Percentiles rank a stretch among this genome's conserved stretches.
phyloP scores from a whole-genome alignment of 2,888 invertebrate genomes.

The Troides aeacus region DNA sequence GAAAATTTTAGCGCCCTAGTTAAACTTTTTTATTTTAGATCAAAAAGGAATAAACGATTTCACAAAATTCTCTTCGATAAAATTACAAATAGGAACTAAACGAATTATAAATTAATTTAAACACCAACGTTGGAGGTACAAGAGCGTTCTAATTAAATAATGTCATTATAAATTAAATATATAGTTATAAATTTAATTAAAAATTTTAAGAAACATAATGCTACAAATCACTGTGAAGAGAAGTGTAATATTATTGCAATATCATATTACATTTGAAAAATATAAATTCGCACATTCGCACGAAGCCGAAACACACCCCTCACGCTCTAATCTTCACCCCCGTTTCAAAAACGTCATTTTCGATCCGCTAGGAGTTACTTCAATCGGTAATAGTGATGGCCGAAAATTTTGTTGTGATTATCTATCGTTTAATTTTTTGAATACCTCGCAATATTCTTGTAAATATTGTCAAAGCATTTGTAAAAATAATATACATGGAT shows the following conservation, averaged over 20 bases:
- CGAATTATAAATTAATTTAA: constrained; percentile 56
- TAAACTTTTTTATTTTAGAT: too few species aligned
- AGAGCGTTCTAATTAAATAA: constrained; percentile 33
- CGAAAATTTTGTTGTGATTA: too few species aligned
- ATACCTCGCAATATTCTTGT: too few species aligned
- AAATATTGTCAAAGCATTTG: too few species aligned
- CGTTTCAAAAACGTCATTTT: constrained; percentile 67
- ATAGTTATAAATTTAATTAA: constrained; percentile 8
- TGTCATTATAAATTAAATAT: constrained; percentile 7
- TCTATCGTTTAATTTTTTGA: too few species aligned
- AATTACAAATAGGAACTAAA: constrained; percentile 45
- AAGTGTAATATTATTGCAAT: constrained; percentile 37
- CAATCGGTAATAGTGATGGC: background rate
- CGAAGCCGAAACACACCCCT: constrained; percentile 51
- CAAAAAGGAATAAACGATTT: too few species aligned
- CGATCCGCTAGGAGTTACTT: constrained; percentile 34
- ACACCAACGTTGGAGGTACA: constrained; percentile 47
- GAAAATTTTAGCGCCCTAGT: background rate
- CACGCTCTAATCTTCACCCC: constrained; percentile 39
- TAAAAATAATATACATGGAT: too few species aligned
- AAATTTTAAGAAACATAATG: constrained; percentile 22
- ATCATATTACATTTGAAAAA: constrained; percentile 51
- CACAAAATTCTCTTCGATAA: constrained; percentile 6
- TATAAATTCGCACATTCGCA: constrained; percentile 52
- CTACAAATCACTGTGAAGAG: constrained; percentile 25